phyloP scores from a whole-genome alignment of 2,797 vertebrate genomes.

The Spatula versicolor region DNA sequence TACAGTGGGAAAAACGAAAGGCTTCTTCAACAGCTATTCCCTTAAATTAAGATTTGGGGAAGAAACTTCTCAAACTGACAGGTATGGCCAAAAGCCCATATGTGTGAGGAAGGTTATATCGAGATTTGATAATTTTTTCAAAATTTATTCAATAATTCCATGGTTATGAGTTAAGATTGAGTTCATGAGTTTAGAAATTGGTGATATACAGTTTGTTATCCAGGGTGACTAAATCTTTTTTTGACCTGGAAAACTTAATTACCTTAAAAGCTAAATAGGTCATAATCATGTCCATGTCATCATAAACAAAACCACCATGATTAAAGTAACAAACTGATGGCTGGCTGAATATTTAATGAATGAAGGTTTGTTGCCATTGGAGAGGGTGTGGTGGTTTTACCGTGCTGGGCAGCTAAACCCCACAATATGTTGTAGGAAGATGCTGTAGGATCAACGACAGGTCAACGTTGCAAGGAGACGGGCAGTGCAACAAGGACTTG shows the following conservation, averaged over 20 bases:
- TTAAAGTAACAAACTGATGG: neutral
- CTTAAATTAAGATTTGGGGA: neutral
- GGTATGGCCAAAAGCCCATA: neutral
- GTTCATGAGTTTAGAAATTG: neutral
- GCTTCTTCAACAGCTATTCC: neutral
- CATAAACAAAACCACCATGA: rapidly evolving
- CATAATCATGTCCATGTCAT: neutral
- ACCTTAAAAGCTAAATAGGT: neutral
- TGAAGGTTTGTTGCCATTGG: neutral
- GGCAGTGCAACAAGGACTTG: too few species aligned
- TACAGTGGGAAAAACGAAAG: neutral
- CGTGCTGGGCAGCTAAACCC: too few species aligned
- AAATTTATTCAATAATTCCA: neutral
- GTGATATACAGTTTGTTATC: neutral
- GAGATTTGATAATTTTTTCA: neutral
- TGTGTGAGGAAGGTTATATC: neutral
- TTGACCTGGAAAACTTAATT: neutral
- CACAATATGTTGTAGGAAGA: too few species aligned
- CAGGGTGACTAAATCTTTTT: neutral
- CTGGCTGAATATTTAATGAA: neutral
- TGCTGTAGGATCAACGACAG: too few species aligned
- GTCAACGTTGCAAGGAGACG: too few species aligned
- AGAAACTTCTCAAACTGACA: neutral
- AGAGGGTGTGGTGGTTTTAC: too few species aligned
- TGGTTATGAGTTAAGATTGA: neutral